Evolutionary conservation across 2,113 vertebrate species (phyloP).

Genomic region (Ptychochromis oligacanthus): DNA sequence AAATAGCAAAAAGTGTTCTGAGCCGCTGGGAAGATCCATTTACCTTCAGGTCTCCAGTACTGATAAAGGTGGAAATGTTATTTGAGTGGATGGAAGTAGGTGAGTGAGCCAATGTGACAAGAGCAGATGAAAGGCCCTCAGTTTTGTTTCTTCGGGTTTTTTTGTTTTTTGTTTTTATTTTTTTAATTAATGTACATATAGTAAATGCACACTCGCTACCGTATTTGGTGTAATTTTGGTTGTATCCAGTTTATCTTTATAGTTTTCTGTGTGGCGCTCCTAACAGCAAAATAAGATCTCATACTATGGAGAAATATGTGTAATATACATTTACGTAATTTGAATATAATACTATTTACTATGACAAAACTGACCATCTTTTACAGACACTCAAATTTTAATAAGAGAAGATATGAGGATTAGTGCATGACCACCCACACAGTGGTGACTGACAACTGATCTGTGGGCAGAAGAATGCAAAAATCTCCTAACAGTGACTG

Average conservation of each 20-base stretch:
- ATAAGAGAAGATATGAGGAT: not conserved
- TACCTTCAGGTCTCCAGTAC: not conserved
- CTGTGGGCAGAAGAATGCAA: not conserved
- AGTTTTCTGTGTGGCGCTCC: not conserved
- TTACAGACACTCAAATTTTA: too few relatives aligned
- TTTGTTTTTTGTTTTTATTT: not conserved
- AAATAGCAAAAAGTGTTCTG: not conserved
- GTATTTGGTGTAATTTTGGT: not conserved
- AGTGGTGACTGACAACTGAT: not conserved
- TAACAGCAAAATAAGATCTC: not conserved
- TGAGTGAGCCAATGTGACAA: not conserved
- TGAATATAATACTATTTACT: not conserved
- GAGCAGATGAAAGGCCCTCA: not conserved
- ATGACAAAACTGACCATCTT: not conserved
- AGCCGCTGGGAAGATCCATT: not conserved
- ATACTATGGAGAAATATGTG: not conserved
- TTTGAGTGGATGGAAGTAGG: not conserved
- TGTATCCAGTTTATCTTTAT: not conserved
- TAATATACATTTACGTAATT: not conserved
- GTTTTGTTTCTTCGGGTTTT: too few relatives aligned
- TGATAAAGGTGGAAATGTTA: rapidly evolving
- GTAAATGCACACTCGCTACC: not conserved
- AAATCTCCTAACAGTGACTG: not conserved
- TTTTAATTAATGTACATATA: not conserved
- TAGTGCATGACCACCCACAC: not conserved